Percentiles rank a stretch among this genome's conserved stretches.
Conservation (phyloP, 1,140 invertebrate species). For the Oedothorax gibbosus region DNA sequence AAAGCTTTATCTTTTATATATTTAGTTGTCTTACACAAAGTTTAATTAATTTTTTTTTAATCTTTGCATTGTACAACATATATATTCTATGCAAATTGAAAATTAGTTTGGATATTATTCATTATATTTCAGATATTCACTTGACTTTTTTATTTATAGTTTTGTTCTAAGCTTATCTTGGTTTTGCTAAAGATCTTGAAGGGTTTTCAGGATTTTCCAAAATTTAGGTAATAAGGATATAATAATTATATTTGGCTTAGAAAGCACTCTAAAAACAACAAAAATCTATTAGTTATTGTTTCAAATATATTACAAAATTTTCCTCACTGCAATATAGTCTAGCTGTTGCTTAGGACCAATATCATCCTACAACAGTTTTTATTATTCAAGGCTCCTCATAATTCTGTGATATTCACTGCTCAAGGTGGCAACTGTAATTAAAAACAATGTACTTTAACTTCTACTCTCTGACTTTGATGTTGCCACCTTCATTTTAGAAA, state of each 20-base stretch:
- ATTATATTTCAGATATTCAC: no score
- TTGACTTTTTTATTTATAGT: no score
- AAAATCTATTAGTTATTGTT: neutral
- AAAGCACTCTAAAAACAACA: neutral
- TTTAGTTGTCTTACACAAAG: no score
- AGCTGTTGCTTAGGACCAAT: neutral
- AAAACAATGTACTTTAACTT: neutral
- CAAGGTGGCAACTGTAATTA: constrained; percentile 1
- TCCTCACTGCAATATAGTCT: neutral
- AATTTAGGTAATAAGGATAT: neutral
- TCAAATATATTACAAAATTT: neutral
- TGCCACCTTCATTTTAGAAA: neutral
- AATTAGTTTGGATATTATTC: no score
- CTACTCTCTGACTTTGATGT: neutral
- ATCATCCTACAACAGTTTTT: neutral
- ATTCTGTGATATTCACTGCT: constrained; percentile 27
- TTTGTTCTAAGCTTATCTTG: no score
- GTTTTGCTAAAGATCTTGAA: no score
- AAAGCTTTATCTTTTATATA: no score
- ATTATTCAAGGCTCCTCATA: neutral
- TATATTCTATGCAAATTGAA: no score
- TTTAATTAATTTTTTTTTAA: no score
- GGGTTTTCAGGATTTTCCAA: no score
- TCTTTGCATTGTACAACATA: no score
- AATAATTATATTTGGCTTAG: neutral